Evolutionary conservation across 2,797 vertebrate species (phyloP), one percentile per base, ranked within the genome.

Genomic region (Echeneis naucrates): DNA sequence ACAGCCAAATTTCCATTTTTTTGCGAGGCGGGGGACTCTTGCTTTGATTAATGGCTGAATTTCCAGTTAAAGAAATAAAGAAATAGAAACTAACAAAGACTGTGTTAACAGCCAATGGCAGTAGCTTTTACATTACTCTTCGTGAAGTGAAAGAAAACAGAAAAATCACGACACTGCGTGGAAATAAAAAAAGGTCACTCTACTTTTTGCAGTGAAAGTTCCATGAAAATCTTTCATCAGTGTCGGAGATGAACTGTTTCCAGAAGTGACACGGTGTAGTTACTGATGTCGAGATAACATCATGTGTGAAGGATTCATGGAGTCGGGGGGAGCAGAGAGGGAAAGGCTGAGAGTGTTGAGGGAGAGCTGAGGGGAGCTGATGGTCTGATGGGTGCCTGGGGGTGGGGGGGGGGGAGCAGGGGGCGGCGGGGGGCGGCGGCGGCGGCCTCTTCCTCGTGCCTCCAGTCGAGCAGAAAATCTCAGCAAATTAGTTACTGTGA

Each of bases 391-490:
- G 75, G 55, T 19, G 59, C 48, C 6, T 30, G n/a, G 47, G 11
- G 24, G 45, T 45, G 19, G 23, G 4, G 24, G 10, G 37, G 21
- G 23, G 55, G 30, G n/a, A n/a, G n/a, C n/a, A n/a, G 23, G 24
- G 61, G 23, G 33, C 4, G 50, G 73, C 87, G 53, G 48, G n/a
- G 30, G 23, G 24, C 61, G 23, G 33, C 4, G 50, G 73, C 87
- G 53, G 48, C 17, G 69, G 82, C 27, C 80, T 86, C 86, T 93
- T 95, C 92, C 94, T 94, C 94, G 92, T 95, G 94, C 94, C 87
- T 95, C 87, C 89, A 91, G 83, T 89, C 88, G 78, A 94, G 93
- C 92, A 91, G 94, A 96, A 96, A 96, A 95, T 94, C 92, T 92
- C 89, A 82, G 87, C 90, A 96, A 96, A 95, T 94, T 94, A 95